Evolutionary conservation across 1,140 invertebrate species (phyloP), one percentile per base, ranked within the genome.

Genomic region (Drosophila nannoptera): DNA sequence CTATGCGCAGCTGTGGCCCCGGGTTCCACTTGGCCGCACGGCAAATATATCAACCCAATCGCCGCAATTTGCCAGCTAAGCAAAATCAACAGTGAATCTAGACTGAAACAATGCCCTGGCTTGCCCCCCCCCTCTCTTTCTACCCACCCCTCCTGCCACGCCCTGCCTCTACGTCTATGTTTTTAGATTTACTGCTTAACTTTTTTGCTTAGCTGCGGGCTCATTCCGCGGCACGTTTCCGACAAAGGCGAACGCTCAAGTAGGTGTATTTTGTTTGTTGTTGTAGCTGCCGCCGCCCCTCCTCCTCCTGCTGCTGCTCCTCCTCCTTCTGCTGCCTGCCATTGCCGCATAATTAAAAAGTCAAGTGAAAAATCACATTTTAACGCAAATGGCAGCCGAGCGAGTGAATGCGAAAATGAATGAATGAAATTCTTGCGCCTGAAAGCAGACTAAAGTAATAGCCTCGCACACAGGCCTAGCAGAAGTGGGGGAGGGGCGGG

Each of bases 301-400:
- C n/a, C n/a, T n/a, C n/a, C 55, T 52, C 8, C 29, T 72, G 67
- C 40, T 73, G 69, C 60, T 73, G 59, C 60, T 62, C 40, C 35
- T n/a, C 7, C 7, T 43, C 31, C 5, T 64, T 43, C 16, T 69
- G 60, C 56, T 68, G 77, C 56, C 43, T 43, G 53, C 46, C 69
- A 67, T 66, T 69, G 83, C 80, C 78, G 73, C 77, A 81, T 87
- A 87, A 87, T 87, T 87, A 87, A 87, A 84, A 87, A 87, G 84
- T 87, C 84, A 87, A 87, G 84, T 87, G 86, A 87, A 87, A 87
- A 87, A 87, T 87, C 84, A 87, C 80, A 88, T 81, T 87, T 87
- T 81, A 78, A 87, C 72, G 78, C 75, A 78, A 76, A 73, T 71
- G 70, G 22, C 52, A 55, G 52, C 50, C 42, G 45, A 67, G 75